Conservation (phyloP, 2,113 vertebrate species). For the Oreocharis arfaki region DNA sequence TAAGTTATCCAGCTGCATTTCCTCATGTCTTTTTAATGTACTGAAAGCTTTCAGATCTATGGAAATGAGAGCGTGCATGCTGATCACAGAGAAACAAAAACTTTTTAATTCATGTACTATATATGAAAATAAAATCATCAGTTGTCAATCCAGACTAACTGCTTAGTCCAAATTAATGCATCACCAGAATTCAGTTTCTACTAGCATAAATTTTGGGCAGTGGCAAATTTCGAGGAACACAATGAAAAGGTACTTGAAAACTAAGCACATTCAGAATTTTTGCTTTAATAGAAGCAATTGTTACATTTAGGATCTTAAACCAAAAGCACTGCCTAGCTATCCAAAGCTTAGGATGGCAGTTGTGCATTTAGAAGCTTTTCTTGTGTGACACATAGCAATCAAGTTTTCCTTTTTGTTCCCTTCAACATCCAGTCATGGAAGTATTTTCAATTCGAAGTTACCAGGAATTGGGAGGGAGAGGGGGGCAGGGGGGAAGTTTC, state of each 20-base stretch:
- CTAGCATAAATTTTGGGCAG: background rate
- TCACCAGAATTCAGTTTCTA: background rate
- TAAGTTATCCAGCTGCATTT: background rate
- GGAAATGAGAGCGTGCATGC: fast-evolving
- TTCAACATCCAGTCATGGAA: background rate
- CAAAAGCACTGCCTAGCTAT: background rate
- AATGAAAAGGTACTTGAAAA: background rate
- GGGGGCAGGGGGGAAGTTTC: background rate
- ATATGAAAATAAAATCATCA: background rate
- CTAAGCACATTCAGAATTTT: background rate
- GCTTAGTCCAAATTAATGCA: background rate
- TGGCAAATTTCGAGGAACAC: background rate
- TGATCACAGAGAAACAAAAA: background rate
- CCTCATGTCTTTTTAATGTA: background rate
- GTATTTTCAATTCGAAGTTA: background rate
- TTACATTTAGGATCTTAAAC: background rate
- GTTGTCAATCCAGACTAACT: background rate
- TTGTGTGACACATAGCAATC: background rate
- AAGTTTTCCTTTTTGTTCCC: background rate
- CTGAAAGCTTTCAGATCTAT: background rate
- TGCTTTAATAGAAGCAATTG: background rate
- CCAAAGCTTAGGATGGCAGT: background rate
- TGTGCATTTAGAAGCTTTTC: background rate
- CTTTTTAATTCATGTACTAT: background rate
- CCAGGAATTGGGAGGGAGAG: fast-evolving